Evolutionary conservation across 53 echinoderm and acorn worm species (phyloP).

Genomic region (Stichopus horrens): DNA sequence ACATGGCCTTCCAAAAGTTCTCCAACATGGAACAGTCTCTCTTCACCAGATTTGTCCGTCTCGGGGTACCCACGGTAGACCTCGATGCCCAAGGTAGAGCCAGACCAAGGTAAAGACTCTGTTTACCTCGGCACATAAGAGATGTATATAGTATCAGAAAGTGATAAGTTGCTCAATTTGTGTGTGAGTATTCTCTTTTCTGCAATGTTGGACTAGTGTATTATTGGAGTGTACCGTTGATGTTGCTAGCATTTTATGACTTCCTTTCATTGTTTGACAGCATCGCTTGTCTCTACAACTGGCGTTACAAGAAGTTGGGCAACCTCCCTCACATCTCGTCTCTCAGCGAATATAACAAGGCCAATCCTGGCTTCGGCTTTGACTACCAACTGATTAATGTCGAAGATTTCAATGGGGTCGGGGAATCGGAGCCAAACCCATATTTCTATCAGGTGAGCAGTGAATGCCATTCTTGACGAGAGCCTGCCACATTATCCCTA

Average conservation of each 20-base stretch:
- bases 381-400: constrained; percentile 97
- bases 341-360: constrained; percentile 68
- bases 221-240: not conserved
- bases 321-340: constrained; percentile 89
- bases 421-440: constrained; percentile 96
- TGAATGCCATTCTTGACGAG: too few species aligned
- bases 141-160: not conserved
- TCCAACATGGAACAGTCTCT: constrained; percentile 99
- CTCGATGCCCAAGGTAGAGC: constrained; percentile 98
- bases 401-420: constrained; percentile 86
- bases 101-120: constrained; percentile 73
- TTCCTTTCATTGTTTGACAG: constrained; percentile 34
- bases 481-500: too few species aligned
- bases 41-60: constrained; percentile 90
- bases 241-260: not conserved
- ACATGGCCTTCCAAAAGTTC: constrained; percentile 99
- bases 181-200: not conserved
- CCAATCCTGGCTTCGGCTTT: constrained; percentile 86
- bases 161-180: not conserved
- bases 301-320: constrained; percentile 96
- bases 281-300: constrained; percentile 92
- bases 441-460: constrained; percentile 92
- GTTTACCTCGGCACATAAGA: not conserved
- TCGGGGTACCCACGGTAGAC: constrained; percentile 92
- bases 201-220: not conserved